phyloP scores from a whole-genome alignment of 2,113 vertebrate genomes.

The Tor tambroides region DNA sequence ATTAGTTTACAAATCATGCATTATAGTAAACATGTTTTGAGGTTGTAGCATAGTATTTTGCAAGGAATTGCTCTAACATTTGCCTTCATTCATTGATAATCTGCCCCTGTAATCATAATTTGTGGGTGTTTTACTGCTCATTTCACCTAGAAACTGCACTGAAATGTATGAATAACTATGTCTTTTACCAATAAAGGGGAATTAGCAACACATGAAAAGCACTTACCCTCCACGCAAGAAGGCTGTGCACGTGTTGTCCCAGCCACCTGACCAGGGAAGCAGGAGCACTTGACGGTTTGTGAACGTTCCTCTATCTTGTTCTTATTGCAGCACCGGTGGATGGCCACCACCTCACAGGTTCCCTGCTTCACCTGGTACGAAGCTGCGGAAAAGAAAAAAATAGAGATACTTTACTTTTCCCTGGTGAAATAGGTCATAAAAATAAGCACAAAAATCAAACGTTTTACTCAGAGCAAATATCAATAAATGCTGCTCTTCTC shows the following conservation, averaged over 20 bases:
- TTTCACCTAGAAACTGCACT: too few species aligned
- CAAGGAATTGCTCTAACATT: too few species aligned
- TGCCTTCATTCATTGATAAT: too few species aligned
- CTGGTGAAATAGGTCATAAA: not conserved
- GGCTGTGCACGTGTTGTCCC: conserved; percentile 91
- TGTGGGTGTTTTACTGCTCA: too few species aligned
- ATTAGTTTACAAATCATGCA: too few species aligned
- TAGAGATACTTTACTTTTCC: not conserved
- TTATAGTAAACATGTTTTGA: too few species aligned
- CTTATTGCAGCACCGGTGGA: conserved; percentile 97
- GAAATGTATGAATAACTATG: too few species aligned
- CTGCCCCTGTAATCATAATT: too few species aligned
- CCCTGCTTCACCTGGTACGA: conserved; percentile 94
- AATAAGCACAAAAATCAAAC: not conserved
- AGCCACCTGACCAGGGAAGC: conserved; percentile 94
- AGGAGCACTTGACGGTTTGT: conserved; percentile 96
- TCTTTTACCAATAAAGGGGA: too few species aligned
- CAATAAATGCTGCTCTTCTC: not conserved
- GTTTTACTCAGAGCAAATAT: not conserved
- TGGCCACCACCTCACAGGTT: conserved; percentile 92
- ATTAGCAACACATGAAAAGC: not conserved
- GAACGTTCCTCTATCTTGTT: conserved; percentile 96
- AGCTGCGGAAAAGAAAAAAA: conserved; percentile 67
- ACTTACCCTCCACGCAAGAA: conserved; percentile 95
- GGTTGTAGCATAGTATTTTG: too few species aligned